phyloP scores from a whole-genome alignment of 2,888 invertebrate species.

The Troides helena region DNA sequence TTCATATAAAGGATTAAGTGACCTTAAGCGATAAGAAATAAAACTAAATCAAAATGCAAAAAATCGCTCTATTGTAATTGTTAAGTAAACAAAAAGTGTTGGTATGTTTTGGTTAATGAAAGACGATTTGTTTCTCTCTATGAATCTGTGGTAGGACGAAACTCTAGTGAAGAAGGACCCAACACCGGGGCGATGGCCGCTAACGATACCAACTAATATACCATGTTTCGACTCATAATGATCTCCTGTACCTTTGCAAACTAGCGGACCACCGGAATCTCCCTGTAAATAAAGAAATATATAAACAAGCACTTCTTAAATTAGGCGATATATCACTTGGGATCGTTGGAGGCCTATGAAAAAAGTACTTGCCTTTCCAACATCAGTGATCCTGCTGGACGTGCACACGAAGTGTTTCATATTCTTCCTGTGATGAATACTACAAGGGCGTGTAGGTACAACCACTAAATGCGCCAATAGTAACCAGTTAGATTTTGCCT shows the following conservation, averaged over 20 bases:
- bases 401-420: slow-evolving; percentile 55
- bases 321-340: not conserved
- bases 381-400: slow-evolving; percentile 40
- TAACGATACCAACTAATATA: slow-evolving; percentile 49
- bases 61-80: slow-evolving; percentile 38
- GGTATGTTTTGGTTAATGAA: not conserved
- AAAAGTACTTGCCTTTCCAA: slow-evolving; percentile 41
- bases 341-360: not conserved
- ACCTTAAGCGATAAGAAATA: slow-evolving; percentile 29
- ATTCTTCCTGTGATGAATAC: slow-evolving; percentile 35
- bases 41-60: slow-evolving; percentile 50
- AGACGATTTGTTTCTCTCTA: slow-evolving; percentile 34
- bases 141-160: slow-evolving; percentile 38
- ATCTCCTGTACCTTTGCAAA: slow-evolving; percentile 48
- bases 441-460: slow-evolving; percentile 39
- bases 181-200: slow-evolving; percentile 33
- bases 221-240: slow-evolving; percentile 42
- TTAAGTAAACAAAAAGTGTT: slow-evolving; percentile 19
- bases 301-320: not conserved
- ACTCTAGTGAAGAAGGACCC: slow-evolving; percentile 45
- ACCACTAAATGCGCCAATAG: slow-evolving; percentile 42
- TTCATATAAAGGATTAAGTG: not conserved
- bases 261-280: slow-evolving; percentile 64
- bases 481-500: slow-evolving; percentile 39
- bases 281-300: slow-evolving; percentile 43